These are phyloP conservation scores for Coendou prehensilis DNA, from an alignment of 2,797 vertebrate genomes.

Conservation along the genomic window DNA sequence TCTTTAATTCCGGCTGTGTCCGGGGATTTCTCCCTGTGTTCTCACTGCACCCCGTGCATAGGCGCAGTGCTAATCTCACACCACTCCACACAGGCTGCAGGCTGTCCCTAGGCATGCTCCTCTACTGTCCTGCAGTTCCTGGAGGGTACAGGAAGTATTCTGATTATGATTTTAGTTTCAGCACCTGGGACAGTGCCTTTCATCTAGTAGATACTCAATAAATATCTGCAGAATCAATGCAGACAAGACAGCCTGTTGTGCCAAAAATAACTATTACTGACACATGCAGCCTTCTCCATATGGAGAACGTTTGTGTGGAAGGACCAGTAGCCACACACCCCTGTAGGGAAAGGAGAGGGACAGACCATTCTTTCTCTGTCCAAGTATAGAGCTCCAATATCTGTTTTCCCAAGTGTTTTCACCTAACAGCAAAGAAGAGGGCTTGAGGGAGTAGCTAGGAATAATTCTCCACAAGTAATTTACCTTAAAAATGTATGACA, in stretches of 20 bases:
- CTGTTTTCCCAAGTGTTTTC: constrained; percentile 66
- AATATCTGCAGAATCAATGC: not conserved
- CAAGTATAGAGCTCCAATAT: not conserved
- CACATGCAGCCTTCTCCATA: not conserved
- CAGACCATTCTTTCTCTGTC: not conserved
- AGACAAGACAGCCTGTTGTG: not conserved
- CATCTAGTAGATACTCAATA: not conserved
- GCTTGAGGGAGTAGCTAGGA: not conserved
- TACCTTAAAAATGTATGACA: constrained; percentile 23
- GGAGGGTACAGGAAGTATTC: constrained; percentile 12
- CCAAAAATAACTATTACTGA: not conserved
- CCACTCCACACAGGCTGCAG: not conserved
- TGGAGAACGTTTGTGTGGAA: not conserved
- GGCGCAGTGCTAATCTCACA: not conserved
- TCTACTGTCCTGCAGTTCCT: not conserved
- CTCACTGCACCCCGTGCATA: not conserved
- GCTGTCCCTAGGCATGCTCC: not conserved
- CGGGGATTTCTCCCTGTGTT: not conserved
- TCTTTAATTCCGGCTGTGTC: not conserved
- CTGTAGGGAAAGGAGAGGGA: not conserved
- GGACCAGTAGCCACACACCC: not conserved
- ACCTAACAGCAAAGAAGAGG: constrained; percentile 36
- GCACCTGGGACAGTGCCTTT: not conserved
- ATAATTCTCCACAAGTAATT: not conserved
- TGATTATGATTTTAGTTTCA: constrained; percentile 27